A percentile compares a stretch with the other conserved stretches of the same genome.
These are phyloP conservation scores for Eucidaris tribuloides DNA, from an alignment of 35 echinoderm and acorn worm genomes.

Conservation along the genomic window DNA sequence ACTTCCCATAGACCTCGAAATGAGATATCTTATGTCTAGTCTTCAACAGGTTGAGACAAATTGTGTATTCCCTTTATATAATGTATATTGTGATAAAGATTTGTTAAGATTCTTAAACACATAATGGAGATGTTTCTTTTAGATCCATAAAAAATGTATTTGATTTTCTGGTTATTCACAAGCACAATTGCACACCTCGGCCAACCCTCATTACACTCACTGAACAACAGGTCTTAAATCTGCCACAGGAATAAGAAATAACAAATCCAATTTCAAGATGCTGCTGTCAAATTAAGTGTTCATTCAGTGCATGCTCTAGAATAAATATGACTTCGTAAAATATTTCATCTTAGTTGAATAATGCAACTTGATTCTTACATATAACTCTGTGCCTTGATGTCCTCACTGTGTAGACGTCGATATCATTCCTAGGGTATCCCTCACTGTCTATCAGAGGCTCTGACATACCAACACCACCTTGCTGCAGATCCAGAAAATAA, in stretches of 20 bases:
- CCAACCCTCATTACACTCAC: background rate
- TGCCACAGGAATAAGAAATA: background rate
- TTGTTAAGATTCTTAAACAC: no score
- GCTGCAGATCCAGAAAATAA: constrained; percentile 25
- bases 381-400: constrained; percentile 84
- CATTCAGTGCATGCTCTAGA: background rate
- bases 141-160: no score
- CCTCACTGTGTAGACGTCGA: constrained; percentile 84
- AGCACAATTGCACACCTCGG: no score
- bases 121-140: no score
- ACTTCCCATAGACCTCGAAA: no score
- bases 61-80: no score
- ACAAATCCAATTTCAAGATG: no score
- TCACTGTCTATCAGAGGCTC: constrained; percentile 67
- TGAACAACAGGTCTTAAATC: background rate
- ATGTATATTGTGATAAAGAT: no score
- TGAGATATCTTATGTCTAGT: no score
- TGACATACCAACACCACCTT: constrained; percentile 84
- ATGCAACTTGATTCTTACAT: constrained; percentile 49
- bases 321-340: background rate
- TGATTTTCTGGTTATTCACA: no score
- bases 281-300: background rate
- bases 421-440: constrained; percentile 90
- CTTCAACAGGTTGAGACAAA: no score
- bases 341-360: background rate